Evolutionary conservation across 2,797 vertebrate species (phyloP).

Genomic region (Denticeps clupeoides): DNA sequence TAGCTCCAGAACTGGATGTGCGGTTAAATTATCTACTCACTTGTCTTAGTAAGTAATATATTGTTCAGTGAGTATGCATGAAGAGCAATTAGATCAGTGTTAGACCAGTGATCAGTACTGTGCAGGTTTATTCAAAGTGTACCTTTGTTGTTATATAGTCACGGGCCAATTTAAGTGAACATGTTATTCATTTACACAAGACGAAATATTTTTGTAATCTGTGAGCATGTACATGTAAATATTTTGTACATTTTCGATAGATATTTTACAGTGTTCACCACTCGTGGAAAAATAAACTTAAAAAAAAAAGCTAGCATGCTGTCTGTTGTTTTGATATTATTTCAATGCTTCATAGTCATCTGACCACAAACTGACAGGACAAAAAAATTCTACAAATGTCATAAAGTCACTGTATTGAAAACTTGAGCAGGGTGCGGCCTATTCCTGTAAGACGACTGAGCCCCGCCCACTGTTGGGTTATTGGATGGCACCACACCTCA

Average conservation of each 20-base stretch:
- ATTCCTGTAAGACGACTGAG: too few species aligned
- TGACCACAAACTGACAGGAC: too few species aligned
- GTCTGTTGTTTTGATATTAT: too few species aligned
- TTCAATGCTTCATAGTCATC: too few species aligned
- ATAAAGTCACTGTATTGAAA: too few species aligned
- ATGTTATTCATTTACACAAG: constrained; percentile 21
- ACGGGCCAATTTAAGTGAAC: not conserved
- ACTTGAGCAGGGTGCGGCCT: too few species aligned
- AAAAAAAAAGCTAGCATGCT: too few species aligned
- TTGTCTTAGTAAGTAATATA: constrained; percentile 24
- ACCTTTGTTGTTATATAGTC: constrained; percentile 2
- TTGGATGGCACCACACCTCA: too few species aligned
- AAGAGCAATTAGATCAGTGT: constrained; percentile 20
- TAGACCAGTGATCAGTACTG: too few species aligned
- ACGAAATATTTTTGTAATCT: constrained; percentile 25
- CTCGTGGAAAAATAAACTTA: too few species aligned
- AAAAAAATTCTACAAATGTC: too few species aligned
- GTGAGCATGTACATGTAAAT: constrained; percentile 22
- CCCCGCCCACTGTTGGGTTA: too few species aligned
- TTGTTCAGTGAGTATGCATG: constrained; percentile 23
- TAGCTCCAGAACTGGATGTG: constrained; percentile 38
- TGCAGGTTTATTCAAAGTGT: not conserved
- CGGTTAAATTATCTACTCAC: constrained; percentile 26
- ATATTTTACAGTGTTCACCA: constrained; percentile 32
- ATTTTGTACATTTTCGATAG: constrained; percentile 26